Evolutionary conservation across 1,140 invertebrate species (phyloP).

Genomic region (Scaptomyza hsui): DNA sequence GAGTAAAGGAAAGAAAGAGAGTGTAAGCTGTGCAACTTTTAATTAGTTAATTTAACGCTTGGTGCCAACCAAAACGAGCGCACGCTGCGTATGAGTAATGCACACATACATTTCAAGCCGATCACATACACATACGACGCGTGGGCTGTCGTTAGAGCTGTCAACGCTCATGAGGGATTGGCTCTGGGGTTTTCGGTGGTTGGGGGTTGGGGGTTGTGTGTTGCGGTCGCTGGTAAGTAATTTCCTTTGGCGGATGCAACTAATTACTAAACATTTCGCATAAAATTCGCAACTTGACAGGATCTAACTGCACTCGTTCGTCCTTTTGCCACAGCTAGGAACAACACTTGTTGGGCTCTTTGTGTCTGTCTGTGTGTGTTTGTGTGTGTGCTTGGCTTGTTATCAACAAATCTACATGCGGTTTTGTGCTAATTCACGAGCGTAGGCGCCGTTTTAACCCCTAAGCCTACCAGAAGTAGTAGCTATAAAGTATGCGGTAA

Average conservation of each 20-base stretch:
- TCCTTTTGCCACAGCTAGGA: slow-evolving; percentile 34
- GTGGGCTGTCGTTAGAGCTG: slow-evolving; percentile 61
- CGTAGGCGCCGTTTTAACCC: slow-evolving; percentile 30
- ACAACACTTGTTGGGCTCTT: slow-evolving; percentile 20
- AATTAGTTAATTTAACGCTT: slow-evolving; percentile 81
- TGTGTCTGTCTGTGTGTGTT: slow-evolving; percentile 5
- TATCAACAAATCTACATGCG: slow-evolving; percentile 80
- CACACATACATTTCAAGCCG: slow-evolving; percentile 14
- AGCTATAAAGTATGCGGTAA: slow-evolving; percentile 61
- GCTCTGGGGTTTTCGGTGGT: background rate
- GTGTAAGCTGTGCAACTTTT: slow-evolving; percentile 71
- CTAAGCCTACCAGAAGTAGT: slow-evolving; percentile 21
- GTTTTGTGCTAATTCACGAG: slow-evolving; percentile 69
- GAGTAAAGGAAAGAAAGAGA: background rate
- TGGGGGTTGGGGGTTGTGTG: background rate
- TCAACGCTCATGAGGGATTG: slow-evolving; percentile 51
- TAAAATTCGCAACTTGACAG: slow-evolving; percentile 81
- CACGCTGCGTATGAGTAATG: slow-evolving; percentile 73
- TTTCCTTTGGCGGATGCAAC: slow-evolving; percentile 80
- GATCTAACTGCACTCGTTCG: slow-evolving; percentile 68
- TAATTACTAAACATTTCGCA: slow-evolving; percentile 83
- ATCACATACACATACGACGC: slow-evolving; percentile 17
- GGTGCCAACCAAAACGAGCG: slow-evolving; percentile 61
- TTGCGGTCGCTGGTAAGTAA: slow-evolving; percentile 62
- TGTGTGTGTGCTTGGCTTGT: slow-evolving; percentile 49